Base-by-base conservation (phyloP, 2,797 vertebrate genomes). In the Rhinella marina region DNA sequence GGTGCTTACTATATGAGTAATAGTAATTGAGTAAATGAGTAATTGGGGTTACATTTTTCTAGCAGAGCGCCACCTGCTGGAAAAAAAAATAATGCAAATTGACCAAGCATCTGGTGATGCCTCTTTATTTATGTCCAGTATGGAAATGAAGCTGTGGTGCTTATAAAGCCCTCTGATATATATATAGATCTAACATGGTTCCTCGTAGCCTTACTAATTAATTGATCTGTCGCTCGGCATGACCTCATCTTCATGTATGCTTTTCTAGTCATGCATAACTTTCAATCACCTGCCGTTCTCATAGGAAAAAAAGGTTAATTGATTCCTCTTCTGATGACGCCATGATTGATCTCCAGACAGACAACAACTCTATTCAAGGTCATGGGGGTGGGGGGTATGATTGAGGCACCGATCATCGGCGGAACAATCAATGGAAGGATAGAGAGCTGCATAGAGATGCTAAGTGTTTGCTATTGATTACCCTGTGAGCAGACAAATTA, bases 381-480 rank as follows among this genome's bases (percentile, higher is more conserved):
- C 81, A 72, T 83, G 50, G 16, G 68, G 64, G 27, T 12, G 25
- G 25, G 50, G 61, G 41, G 41, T 48, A 19, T 72, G 81, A 72
- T 64, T 83, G 81, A 83, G 66, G 48, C 19, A n/a, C 81, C 72
- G 81, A 83, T 72, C 81, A 72, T 83, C 81, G 32, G 27, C 66
- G 12, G 27, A 72, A 10, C 64, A 72, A 72, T 83, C 81, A 83
- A 83, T 83, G 52, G 64, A 72, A 4, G 52, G 50, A 54, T 72
- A 29, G 79, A 52, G 81, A 72, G 19, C 66, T 70, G 81, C 27
- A 56, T 23, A 12, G 81, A 29, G 81, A 83, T 70, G 50, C 66
- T 83, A 72, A 83, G 66, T 83, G 81, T 83, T 83, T 54, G n/a
- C 64, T 83, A 83, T 83, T 72, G 81, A 83, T 83, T 72, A 29